Conservation (phyloP, 1,140 invertebrate species). For the Caenorhabditis inopinata region DNA sequence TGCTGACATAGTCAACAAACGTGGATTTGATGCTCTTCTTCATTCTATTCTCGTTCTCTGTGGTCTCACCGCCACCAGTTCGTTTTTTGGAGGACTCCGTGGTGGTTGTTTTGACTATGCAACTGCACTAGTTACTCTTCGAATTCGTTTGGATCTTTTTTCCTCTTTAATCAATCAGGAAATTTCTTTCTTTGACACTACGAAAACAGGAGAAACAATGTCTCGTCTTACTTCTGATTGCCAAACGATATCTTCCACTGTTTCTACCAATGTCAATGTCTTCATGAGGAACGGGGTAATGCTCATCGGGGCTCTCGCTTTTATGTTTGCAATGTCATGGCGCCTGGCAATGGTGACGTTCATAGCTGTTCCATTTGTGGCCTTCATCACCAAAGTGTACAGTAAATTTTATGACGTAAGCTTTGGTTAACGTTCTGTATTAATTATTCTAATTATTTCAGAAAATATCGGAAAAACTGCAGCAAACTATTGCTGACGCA, state of each 20-base stretch:
- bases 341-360: constrained; percentile 67
- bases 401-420: constrained; percentile 66
- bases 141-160: constrained; percentile 53
- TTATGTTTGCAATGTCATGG: constrained; percentile 68
- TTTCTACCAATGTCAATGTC: constrained; percentile 58
- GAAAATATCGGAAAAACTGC: constrained; percentile 52
- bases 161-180: constrained; percentile 53
- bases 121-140: constrained; percentile 47
- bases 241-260: constrained; percentile 49
- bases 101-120: constrained; percentile 57
- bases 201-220: constrained; percentile 56
- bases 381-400: constrained; percentile 67
- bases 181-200: constrained; percentile 55
- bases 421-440: neutral
- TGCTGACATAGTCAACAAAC: constrained; percentile 44
- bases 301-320: constrained; percentile 63
- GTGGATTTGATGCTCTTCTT: constrained; percentile 36
- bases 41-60: constrained; percentile 34
- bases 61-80: constrained; percentile 40
- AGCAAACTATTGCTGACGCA: constrained; percentile 64
- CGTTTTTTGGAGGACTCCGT: constrained; percentile 53
- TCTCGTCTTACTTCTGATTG: constrained; percentile 57
- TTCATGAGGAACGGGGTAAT: constrained; percentile 63
- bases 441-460: constrained; percentile 33
- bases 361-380: constrained; percentile 67